phyloP scores from a whole-genome alignment of 2,113 vertebrate species.

The Melanotaenia duboulayi region DNA sequence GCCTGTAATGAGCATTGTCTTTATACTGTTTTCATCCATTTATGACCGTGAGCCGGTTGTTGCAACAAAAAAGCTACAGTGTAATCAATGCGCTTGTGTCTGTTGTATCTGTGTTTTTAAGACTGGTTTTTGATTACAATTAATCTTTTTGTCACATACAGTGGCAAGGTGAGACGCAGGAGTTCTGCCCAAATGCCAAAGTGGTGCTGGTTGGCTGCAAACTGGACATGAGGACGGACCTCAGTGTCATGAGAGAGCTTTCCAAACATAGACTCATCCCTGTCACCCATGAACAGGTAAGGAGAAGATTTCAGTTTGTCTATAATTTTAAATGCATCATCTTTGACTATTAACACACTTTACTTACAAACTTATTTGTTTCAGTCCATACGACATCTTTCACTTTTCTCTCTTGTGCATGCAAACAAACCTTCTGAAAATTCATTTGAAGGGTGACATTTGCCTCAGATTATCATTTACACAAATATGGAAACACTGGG shows the following conservation, averaged over 20 bases:
- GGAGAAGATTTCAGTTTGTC: conserved; percentile 3
- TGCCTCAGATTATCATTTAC: conserved; percentile 55
- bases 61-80: background rate
- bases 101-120: background rate
- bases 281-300: conserved; percentile 95
- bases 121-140: no score
- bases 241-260: conserved; percentile 91
- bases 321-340: conserved; percentile 19
- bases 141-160: conserved; percentile 60
- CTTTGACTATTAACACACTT: conserved; percentile 14
- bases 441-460: conserved; percentile 34
- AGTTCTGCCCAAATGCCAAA: conserved; percentile 96
- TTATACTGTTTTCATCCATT: background rate
- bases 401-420: conserved; percentile 27
- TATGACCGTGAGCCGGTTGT: background rate
- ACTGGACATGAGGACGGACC: conserved; percentile 93
- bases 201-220: conserved; percentile 97
- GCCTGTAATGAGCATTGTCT: conserved; percentile 31
- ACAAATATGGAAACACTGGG: conserved; percentile 54
- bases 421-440: conserved; percentile 47
- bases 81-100: background rate
- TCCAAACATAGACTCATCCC: conserved; percentile 95
- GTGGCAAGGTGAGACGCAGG: conserved; percentile 96
- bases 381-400: conserved; percentile 11
- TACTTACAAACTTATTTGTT: background rate